Evolutionary conservation across 2,888 invertebrate species (phyloP).

Genomic region (Amitus sp.): DNA sequence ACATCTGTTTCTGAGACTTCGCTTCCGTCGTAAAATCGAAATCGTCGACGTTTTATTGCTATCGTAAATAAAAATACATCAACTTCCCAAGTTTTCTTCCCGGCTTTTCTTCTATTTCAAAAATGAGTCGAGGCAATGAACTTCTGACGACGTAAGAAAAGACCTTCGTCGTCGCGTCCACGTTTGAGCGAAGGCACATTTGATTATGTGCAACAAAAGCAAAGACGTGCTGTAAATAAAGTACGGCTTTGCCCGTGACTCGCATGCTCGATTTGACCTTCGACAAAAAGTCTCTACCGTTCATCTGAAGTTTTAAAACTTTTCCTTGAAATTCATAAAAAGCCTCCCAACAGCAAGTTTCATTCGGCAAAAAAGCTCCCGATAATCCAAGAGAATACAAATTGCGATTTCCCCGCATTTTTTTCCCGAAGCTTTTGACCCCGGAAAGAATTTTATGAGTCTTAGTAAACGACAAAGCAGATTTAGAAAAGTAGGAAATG

Average conservation of each 20-base stretch:
- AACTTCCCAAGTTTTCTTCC: neutral
- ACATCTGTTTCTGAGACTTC: too few relatives aligned
- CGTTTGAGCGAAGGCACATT: neutral
- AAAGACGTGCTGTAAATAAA: constrained; percentile 18
- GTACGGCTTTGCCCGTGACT: constrained; percentile 12
- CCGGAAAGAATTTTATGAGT: too few relatives aligned
- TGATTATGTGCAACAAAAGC: constrained; percentile 13
- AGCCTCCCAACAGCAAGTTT: neutral
- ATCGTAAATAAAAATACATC: neutral
- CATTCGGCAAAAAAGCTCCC: neutral
- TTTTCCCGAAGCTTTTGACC: too few relatives aligned
- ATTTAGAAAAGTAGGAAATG: too few relatives aligned
- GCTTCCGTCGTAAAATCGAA: neutral
- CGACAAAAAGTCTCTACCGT: neutral
- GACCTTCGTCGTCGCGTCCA: constrained; percentile 1
- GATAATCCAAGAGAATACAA: neutral
- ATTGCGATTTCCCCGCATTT: neutral
- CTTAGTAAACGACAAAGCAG: too few relatives aligned
- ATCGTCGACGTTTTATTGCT: neutral
- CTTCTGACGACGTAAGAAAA: neutral
- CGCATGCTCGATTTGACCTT: constrained; percentile 3
- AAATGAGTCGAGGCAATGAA: neutral
- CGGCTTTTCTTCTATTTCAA: neutral
- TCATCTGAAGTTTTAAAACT: neutral
- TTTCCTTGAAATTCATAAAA: neutral